Percentiles rank a stretch among this genome's conserved stretches.
Conservation (phyloP, 2,888 invertebrate genomes). For the Eremobia ochroleuca region DNA sequence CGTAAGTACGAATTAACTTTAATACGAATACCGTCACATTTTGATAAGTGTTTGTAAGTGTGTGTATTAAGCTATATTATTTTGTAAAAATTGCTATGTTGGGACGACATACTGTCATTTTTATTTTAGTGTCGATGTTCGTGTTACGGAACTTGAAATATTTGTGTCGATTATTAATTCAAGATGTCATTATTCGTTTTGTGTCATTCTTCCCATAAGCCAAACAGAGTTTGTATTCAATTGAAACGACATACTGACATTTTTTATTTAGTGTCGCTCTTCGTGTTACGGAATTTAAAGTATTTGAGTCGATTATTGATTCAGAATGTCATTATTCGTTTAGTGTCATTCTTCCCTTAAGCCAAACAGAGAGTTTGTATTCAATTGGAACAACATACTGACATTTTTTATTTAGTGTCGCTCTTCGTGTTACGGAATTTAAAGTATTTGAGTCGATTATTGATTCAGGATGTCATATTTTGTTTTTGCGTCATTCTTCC, state of each 20-base stretch:
- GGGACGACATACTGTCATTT: no score
- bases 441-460: slow-evolving; percentile 14
- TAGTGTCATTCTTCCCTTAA: slow-evolving; percentile 9
- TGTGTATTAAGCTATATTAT: no score
- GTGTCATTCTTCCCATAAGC: no score
- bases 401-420: slow-evolving; percentile 17
- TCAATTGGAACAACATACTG: slow-evolving; percentile 17
- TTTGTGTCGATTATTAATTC: no score
- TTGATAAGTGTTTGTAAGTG: no score
- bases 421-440: slow-evolving; percentile 11
- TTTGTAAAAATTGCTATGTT: slow-evolving; percentile 16
- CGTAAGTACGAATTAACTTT: slow-evolving; percentile 20
- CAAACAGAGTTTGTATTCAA: no score
- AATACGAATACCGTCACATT: slow-evolving; percentile 19
- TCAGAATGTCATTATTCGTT: slow-evolving; percentile 13
- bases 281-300: slow-evolving; percentile 24
- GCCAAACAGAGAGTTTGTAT: slow-evolving; percentile 16
- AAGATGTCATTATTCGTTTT: no score
- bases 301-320: slow-evolving; percentile 20
- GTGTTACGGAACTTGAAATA: no score
- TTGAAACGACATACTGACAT: slow-evolving; percentile 26
- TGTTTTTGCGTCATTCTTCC: slow-evolving; percentile 13
- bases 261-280: slow-evolving; percentile 26
- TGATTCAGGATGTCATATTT: slow-evolving; percentile 9
- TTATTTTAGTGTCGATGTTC: no score